Percentiles rank a stretch among this genome's conserved stretches.
Conservation (phyloP, 2,888 invertebrate genomes). For the Drosophila flavopinicola region DNA sequence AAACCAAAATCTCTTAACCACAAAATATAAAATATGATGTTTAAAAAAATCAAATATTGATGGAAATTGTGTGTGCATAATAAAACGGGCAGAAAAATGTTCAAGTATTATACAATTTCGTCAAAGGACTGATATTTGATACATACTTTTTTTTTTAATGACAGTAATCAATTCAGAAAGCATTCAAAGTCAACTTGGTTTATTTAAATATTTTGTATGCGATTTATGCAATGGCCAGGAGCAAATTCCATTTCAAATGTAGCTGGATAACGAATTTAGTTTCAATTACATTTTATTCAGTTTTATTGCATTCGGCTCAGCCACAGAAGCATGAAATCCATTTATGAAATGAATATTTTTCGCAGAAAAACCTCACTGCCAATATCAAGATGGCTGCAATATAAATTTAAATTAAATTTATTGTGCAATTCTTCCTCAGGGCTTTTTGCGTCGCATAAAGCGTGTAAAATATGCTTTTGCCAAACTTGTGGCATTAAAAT, state of each 20-base stretch:
- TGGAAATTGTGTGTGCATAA: too few species aligned
- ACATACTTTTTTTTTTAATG: too few species aligned
- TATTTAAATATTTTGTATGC: too few species aligned
- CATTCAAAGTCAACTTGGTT: too few species aligned
- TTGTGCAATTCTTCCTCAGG: not conserved
- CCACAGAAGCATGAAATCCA: slow-evolving; percentile 26
- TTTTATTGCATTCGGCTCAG: slow-evolving; percentile 28
- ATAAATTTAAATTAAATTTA: slow-evolving; percentile 17
- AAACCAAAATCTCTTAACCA: too few species aligned
- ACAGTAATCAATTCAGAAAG: too few species aligned
- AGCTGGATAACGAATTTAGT: slow-evolving; percentile 24
- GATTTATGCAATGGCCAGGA: not conserved
- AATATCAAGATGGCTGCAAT: not conserved
- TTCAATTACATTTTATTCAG: slow-evolving; percentile 24
- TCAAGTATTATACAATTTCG: too few species aligned
- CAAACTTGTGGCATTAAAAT: slow-evolving; percentile 19
- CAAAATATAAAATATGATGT: too few species aligned
- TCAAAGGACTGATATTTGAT: too few species aligned
- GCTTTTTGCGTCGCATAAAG: slow-evolving; percentile 14
- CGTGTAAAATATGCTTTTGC: slow-evolving; percentile 20
- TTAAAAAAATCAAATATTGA: too few species aligned
- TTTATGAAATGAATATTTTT: slow-evolving; percentile 17
- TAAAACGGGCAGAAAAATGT: too few species aligned
- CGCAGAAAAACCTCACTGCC: slow-evolving; percentile 5
- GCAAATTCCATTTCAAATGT: not conserved